A percentile compares a stretch with the other conserved stretches of the same genome.
Conservation (phyloP, 2,113 vertebrate species). For the Synodontis membranacea region DNA sequence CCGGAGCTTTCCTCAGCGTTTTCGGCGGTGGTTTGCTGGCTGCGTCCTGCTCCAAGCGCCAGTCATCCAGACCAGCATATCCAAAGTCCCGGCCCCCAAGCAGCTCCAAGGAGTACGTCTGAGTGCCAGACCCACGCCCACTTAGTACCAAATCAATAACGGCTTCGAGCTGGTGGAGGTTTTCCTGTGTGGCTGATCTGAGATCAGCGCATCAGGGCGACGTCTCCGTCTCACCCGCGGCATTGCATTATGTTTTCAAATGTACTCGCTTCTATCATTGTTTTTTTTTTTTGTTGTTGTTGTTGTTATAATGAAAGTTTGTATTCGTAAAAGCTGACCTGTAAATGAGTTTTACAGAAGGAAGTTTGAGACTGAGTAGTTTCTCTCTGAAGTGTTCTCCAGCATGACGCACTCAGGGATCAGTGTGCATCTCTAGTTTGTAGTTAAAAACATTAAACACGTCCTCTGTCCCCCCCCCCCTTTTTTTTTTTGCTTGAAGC, state of each 20-base stretch:
- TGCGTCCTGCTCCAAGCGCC: conserved; percentile 75
- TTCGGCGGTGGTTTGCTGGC: conserved; percentile 81
- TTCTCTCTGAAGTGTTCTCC: conserved; percentile 18
- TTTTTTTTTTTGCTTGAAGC: background rate
- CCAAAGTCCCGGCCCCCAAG: conserved; percentile 71
- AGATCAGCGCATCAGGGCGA: background rate
- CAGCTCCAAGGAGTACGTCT: conserved; percentile 81
- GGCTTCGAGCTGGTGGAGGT: conserved; percentile 13
- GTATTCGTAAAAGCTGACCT: background rate
- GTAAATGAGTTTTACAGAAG: background rate
- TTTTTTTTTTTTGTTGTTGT: background rate
- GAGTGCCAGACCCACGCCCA: conserved; percentile 34
- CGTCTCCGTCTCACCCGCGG: background rate
- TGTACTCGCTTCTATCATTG: background rate
- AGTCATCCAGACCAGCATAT: conserved; percentile 64
- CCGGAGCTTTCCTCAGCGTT: conserved; percentile 74
- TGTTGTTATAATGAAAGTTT: background rate
- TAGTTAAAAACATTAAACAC: background rate
- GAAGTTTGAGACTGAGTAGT: background rate
- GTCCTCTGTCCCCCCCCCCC: background rate
- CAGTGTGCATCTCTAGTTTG: background rate
- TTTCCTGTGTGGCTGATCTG: conserved; percentile 30
- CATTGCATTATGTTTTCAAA: background rate
- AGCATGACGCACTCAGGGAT: conserved; percentile 16
- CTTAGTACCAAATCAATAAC: background rate